phyloP scores from a whole-genome alignment of 2,797 vertebrate genomes.

The Parauchenoglanis ngamensis region DNA sequence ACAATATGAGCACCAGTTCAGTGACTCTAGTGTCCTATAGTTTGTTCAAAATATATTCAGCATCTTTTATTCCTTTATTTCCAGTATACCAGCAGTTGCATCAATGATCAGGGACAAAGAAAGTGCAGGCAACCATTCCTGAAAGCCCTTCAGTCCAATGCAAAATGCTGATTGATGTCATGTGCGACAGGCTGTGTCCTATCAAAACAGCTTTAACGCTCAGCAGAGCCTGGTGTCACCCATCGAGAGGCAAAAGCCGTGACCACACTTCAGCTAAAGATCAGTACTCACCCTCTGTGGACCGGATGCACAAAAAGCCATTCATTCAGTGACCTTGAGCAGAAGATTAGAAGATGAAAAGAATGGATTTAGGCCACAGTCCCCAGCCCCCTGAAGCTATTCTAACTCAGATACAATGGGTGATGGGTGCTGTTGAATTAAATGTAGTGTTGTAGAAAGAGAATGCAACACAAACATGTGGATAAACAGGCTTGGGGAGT shows the following conservation, averaged over 20 bases:
- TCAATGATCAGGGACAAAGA: not conserved
- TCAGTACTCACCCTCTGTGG: slow-evolving; percentile 47
- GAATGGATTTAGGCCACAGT: slow-evolving; percentile 48
- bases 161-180: slow-evolving; percentile 55
- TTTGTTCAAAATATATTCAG: not conserved
- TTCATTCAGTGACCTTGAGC: slow-evolving; percentile 54
- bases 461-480: not conserved
- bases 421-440: not conserved
- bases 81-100: not conserved
- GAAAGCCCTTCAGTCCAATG: slow-evolving; percentile 27
- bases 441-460: not conserved
- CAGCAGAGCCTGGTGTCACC: slow-evolving; percentile 40
- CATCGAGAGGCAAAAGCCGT: slow-evolving; percentile 30
- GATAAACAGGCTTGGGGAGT: not conserved
- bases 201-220: slow-evolving; percentile 56
- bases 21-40: not conserved
- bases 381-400: slow-evolving; percentile 21
- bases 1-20: not conserved
- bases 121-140: not conserved
- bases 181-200: slow-evolving; percentile 43
- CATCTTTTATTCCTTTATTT: not conserved
- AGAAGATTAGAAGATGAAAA: slow-evolving; percentile 59
- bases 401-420: slow-evolving; percentile 3
- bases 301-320: slow-evolving; percentile 46
- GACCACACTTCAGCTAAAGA: slow-evolving; percentile 52